These are phyloP conservation scores for Pterobdella sp. DNA, from an alignment of 2,888 invertebrate genomes.

Conservation along the genomic window DNA sequence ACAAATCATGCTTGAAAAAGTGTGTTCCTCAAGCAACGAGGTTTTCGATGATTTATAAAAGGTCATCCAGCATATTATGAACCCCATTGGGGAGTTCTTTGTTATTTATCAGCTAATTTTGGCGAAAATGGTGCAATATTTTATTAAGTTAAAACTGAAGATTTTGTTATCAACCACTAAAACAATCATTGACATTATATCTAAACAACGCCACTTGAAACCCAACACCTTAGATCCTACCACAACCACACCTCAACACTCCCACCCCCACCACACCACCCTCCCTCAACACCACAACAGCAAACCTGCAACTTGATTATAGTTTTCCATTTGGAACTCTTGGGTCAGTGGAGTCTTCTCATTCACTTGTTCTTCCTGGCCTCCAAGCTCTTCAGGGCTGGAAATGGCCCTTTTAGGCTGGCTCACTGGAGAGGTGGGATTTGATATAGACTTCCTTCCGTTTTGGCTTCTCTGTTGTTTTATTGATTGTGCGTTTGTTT, in stretches of 20 bases:
- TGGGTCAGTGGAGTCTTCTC: background rate
- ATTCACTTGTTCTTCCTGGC: slow-evolving; percentile 32
- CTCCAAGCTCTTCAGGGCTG: slow-evolving; percentile 40
- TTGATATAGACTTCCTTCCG: slow-evolving; percentile 76
- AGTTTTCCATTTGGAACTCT: background rate
- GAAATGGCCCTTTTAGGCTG: slow-evolving; percentile 41
- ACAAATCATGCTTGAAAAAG: no score
- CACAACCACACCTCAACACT: slow-evolving; percentile 25
- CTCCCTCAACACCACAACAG: background rate
- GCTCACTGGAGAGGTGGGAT: slow-evolving; percentile 73
- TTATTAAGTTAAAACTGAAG: no score
- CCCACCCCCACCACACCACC: slow-evolving; percentile 15
- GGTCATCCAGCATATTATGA: no score
- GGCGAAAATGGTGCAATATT: no score
- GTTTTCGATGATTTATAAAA: no score
- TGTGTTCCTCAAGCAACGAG: no score
- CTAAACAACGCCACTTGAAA: background rate
- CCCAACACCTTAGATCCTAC: background rate
- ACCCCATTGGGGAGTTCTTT: no score
- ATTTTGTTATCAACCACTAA: background rate
- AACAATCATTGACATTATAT: background rate
- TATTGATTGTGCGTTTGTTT: background rate
- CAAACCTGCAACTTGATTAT: background rate
- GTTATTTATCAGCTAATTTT: no score
- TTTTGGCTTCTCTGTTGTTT: slow-evolving; percentile 41